These are phyloP conservation scores for Heliconius aoede DNA, from an alignment of 2,888 invertebrate genomes.

Conservation along the genomic window DNA sequence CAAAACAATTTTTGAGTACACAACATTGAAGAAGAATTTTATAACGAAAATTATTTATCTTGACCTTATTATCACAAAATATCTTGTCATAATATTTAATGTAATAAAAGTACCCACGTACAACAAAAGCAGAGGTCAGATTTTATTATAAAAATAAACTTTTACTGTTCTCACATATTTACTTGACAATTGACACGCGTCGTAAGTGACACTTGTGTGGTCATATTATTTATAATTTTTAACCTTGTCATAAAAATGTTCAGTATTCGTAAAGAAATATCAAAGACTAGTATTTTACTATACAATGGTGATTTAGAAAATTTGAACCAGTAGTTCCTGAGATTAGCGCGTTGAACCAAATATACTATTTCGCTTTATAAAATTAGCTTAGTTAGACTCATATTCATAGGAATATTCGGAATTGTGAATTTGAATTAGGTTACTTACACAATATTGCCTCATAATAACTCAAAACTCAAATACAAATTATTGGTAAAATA, in stretches of 20 bases:
- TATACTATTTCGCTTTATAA: not conserved
- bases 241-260: not conserved
- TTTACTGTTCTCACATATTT: conserved; percentile 20
- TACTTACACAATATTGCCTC: too few species aligned
- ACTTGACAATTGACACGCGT: not conserved
- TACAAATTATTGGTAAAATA: too few species aligned
- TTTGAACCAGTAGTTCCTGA: not conserved
- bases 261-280: not conserved
- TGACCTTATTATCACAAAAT: not conserved
- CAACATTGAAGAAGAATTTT: not conserved
- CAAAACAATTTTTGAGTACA: not conserved
- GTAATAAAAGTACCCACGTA: not conserved
- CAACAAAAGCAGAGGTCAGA: conserved; percentile 9
- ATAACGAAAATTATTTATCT: not conserved
- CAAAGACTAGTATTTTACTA: not conserved
- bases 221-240: not conserved
- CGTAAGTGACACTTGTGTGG: not conserved
- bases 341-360: not conserved
- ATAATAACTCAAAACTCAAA: too few species aligned
- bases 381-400: too few species aligned
- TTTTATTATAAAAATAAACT: conserved; percentile 27
- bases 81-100: conserved; percentile 2
- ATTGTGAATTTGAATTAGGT: too few species aligned
- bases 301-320: too few species aligned
- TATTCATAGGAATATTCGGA: too few species aligned